A percentile compares a stretch with the other conserved stretches of the same genome.
Evolutionary conservation across 2,797 vertebrate species (phyloP).

Genomic region (Platyrinchus mystaceus): DNA sequence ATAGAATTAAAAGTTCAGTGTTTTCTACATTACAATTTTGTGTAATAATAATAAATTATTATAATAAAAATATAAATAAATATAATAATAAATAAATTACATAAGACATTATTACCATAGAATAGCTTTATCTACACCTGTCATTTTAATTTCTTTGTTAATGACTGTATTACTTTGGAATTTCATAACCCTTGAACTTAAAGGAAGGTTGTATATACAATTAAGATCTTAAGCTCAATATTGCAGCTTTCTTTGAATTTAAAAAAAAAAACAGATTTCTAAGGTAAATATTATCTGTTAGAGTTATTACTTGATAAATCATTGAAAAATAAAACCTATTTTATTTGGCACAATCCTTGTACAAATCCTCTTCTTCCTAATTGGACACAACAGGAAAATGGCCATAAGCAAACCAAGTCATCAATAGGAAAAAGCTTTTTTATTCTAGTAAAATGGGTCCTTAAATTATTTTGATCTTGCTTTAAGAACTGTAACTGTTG

Average conservation of each 20-base stretch:
- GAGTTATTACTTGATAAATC: neutral
- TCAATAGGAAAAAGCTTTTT: neutral
- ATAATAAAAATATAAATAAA: neutral
- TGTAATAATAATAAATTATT: neutral
- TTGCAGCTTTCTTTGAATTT: neutral
- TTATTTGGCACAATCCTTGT: neutral
- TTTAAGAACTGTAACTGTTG: neutral
- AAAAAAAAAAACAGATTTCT: neutral
- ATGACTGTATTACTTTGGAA: neutral
- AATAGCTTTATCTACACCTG: neutral
- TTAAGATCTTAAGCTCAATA: neutral
- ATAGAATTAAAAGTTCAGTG: neutral
- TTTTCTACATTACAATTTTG: neutral
- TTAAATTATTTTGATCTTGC: neutral
- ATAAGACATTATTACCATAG: no score
- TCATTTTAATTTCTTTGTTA: neutral
- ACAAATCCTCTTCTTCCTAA: neutral
- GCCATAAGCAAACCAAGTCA: neutral
- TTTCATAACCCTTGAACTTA: neutral
- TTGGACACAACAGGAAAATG: neutral
- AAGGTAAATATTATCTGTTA: neutral
- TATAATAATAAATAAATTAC: neutral
- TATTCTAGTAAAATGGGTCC: neutral
- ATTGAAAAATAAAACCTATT: neutral
- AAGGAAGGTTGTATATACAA: neutral